Base-by-base conservation (phyloP, 2,113 vertebrate species). In the Amphiprion ocellaris region DNA sequence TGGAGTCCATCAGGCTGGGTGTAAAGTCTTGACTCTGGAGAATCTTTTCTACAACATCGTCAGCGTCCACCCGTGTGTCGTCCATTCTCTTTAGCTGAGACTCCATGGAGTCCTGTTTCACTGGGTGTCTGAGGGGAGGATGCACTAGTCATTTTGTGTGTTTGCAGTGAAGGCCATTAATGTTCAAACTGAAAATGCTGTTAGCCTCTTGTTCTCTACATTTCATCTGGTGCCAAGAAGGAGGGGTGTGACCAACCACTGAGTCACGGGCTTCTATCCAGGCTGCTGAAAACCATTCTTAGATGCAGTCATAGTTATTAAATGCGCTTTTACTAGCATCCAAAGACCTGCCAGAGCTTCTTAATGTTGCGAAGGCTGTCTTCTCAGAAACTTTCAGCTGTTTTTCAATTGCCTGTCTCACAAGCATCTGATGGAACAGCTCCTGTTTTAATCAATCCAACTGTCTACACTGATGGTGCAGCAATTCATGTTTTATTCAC, bases 11-110 rank as follows among this genome's bases (percentile, higher is more conserved):
- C 3, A 94, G 84, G 71, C 88, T 81, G 17, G 92, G 93, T 67
- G 96, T 98, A 86, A 99, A 99, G 90, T 99, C 98, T 86, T 99
- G 98, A 90, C 96, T 98, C 83, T 99, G 97, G 19, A 99, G 92
- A 87, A 99, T 99, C 88, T 97, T 99, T 92, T 99, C 97, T 55
- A 99, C 96, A 33, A 99, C 91, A 44, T 99, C 98, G 47, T 98
- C 97, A 24, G 98, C 98, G 50, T 99, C 97, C 81, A 99, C 98
- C 83, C 98, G 95, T 12, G 98, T 99, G 76, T 97, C 98, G 55
- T 99, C 97, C 10, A 99, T 96, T 39, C 98, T 95, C 87, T 98
- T 99, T 37, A 99, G 87, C 92, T 99, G 97, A 59, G 96, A 98
- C 88, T 99, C 98, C 80, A 99, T 97, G 10, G 98, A 99, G 91